Conservation (phyloP, 1,140 invertebrate genomes). For the Branchinecta lindahli region DNA sequence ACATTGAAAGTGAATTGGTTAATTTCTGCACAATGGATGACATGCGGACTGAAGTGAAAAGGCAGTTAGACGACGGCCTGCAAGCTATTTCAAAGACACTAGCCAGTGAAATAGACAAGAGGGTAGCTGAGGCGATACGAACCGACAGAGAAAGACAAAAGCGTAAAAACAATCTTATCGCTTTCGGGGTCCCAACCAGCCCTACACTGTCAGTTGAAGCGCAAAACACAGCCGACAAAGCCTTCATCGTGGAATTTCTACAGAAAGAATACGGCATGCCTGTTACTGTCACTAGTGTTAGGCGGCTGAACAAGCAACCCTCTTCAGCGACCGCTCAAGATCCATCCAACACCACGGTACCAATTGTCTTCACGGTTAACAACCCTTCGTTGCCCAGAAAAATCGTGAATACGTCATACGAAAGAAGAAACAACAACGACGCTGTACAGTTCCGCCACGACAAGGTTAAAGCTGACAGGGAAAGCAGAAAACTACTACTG, state of each 20-base stretch:
- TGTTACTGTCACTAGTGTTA: background rate
- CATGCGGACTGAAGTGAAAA: background rate
- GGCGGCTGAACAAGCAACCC: background rate
- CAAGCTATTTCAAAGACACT: slow-evolving; percentile 10
- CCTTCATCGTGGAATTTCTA: background rate
- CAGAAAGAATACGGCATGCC: slow-evolving; percentile 7
- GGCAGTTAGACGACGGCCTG: slow-evolving; percentile 2
- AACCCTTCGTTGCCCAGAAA: background rate
- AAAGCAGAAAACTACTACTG: background rate
- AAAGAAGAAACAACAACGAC: slow-evolving; percentile 9
- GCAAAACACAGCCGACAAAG: slow-evolving; percentile 2
- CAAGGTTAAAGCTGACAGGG: too few relatives aligned
- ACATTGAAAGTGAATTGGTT: slow-evolving; percentile 9
- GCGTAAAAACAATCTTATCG: background rate
- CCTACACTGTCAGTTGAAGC: background rate
- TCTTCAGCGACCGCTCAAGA: background rate
- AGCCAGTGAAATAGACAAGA: slow-evolving; percentile 7
- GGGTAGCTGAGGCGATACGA: background rate
- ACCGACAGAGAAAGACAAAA: slow-evolving; percentile 6
- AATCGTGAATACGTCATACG: slow-evolving; percentile 4
- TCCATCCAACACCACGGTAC: background rate
- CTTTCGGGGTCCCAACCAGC: background rate
- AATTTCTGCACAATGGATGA: slow-evolving; percentile 9
- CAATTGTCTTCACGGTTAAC: background rate
- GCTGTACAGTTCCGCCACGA: background rate